Evolutionary conservation across 2,797 vertebrate species (phyloP).

Genomic region (Platalea minor): DNA sequence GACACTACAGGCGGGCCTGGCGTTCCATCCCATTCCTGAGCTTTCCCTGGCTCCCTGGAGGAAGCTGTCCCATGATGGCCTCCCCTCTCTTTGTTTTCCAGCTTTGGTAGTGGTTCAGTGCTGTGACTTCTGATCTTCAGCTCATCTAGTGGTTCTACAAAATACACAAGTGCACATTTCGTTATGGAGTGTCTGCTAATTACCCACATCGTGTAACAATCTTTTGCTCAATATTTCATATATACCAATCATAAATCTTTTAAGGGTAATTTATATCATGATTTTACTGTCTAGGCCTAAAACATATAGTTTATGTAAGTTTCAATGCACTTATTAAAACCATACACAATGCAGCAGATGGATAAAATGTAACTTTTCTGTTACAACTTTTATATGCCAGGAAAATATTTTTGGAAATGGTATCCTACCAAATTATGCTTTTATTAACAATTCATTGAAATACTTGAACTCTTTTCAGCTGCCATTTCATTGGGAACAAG

Average conservation of each 20-base stretch:
- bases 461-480: background rate
- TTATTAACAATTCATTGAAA: background rate
- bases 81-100: conserved; percentile 86
- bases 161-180: background rate
- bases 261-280: background rate
- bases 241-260: background rate
- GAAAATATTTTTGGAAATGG: background rate
- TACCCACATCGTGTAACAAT: background rate
- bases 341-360: background rate
- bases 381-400: background rate
- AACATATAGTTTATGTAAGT: rapidly evolving
- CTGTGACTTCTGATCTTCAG: conserved; percentile 85
- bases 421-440: background rate
- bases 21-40: conserved; percentile 90
- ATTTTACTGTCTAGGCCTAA: background rate
- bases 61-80: conserved; percentile 77
- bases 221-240: background rate
- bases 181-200: background rate
- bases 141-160: conserved; percentile 82
- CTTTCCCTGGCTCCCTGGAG: conserved; percentile 86
- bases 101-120: conserved; percentile 86
- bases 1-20: conserved; percentile 84
- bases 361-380: background rate
- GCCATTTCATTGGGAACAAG: background rate
- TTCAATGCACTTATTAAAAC: background rate